phyloP scores from a whole-genome alignment of 2,113 vertebrate species.

The Anolis sagrei region DNA sequence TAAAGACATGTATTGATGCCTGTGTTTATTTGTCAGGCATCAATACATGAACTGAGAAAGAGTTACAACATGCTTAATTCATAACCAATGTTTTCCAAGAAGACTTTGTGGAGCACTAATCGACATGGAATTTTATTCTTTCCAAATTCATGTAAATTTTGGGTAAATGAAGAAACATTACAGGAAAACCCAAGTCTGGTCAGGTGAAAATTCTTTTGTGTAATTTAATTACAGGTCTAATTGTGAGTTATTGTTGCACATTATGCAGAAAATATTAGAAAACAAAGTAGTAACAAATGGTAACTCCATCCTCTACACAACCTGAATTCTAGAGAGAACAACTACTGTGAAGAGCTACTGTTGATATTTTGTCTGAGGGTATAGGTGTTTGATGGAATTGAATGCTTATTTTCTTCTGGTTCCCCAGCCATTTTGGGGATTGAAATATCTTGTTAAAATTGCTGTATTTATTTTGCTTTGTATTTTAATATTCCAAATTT shows the following conservation, averaged over 20 bases:
- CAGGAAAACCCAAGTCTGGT: background rate
- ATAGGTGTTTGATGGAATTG: conserved; percentile 15
- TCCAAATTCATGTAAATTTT: background rate
- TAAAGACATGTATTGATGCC: background rate
- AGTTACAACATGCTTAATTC: background rate
- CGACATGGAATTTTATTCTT: background rate
- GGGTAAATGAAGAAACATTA: background rate
- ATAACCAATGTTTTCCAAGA: background rate
- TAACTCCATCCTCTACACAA: background rate
- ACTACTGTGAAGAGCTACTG: background rate
- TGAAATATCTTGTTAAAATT: background rate
- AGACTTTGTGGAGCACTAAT: too few relatives aligned
- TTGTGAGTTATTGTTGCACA: background rate
- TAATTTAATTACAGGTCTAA: background rate
- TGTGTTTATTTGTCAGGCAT: background rate
- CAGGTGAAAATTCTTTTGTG: background rate
- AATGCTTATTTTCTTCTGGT: background rate
- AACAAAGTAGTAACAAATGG: background rate
- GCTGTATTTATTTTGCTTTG: background rate
- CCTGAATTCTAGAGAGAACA: background rate
- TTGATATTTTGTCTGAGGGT: conserved; percentile 32
- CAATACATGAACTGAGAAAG: background rate
- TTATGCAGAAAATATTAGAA: background rate
- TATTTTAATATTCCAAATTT: conserved; percentile 46
- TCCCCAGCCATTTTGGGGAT: background rate